Percentiles rank a stretch among this genome's conserved stretches.
Evolutionary conservation across 2,888 invertebrate genomes (phyloP).

Genomic region (Physocephala rufipes): DNA sequence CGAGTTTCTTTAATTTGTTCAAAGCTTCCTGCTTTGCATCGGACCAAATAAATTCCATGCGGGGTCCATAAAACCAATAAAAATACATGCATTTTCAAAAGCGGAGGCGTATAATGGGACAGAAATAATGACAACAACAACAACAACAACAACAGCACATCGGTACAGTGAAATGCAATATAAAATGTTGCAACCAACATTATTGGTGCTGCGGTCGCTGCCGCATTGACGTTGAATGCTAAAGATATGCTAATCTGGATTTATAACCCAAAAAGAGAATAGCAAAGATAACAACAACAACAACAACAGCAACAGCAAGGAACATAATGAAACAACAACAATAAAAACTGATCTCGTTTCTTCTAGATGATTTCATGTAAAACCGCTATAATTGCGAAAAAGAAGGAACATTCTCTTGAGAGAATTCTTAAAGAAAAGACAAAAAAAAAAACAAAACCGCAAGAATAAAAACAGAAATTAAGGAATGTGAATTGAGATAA

Average conservation of each 20-base stretch:
- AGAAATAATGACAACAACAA: neutral
- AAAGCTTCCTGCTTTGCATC: slow-evolving; percentile 7
- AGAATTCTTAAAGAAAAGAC: neutral
- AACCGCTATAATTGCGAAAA: neutral
- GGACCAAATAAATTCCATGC: neutral
- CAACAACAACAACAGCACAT: neutral
- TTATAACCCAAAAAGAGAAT: neutral
- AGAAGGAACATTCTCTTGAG: neutral
- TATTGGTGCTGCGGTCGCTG: too few species aligned
- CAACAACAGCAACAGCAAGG: slow-evolving; percentile 1
- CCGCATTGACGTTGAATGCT: too few species aligned
- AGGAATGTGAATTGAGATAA: too few species aligned
- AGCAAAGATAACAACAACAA: neutral
- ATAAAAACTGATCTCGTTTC: slow-evolving; percentile 22
- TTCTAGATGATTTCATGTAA: neutral
- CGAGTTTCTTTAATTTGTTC: neutral
- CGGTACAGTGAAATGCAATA: too few species aligned
- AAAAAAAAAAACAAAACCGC: too few species aligned
- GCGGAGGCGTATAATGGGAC: neutral
- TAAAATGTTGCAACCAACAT: too few species aligned
- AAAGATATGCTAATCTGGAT: neutral
- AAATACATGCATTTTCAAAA: neutral
- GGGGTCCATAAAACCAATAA: too few species aligned
- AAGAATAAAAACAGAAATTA: neutral
- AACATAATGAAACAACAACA: neutral